A percentile compares a stretch with the other conserved stretches of the same genome.
These are phyloP conservation scores for Cathartes aura DNA, from an alignment of 2,113 vertebrate genomes.

Conservation along the genomic window DNA sequence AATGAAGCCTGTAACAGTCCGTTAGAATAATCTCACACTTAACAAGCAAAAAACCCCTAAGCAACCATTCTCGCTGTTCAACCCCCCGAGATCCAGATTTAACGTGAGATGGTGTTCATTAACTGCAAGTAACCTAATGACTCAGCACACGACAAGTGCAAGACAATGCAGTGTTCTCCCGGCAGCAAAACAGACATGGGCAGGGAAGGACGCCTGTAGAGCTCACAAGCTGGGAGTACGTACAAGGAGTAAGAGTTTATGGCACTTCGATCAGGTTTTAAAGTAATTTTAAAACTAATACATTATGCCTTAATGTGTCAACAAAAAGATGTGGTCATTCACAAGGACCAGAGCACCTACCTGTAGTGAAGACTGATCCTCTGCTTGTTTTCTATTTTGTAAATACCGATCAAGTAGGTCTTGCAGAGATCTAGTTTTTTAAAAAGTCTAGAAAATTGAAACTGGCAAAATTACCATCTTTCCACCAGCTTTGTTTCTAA, in stretches of 20 bases:
- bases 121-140: background rate
- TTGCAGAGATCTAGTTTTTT: background rate
- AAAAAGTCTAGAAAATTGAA: background rate
- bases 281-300: background rate
- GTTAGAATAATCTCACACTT: background rate
- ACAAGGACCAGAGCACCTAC: background rate
- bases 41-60: background rate
- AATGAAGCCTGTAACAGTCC: background rate
- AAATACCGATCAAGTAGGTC: background rate
- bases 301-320: background rate
- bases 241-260: background rate
- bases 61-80: background rate
- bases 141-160: background rate
- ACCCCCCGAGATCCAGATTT: background rate
- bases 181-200: background rate
- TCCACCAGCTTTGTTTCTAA: background rate
- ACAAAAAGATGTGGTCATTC: background rate
- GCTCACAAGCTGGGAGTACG: background rate
- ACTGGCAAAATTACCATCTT: background rate
- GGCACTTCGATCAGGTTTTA: background rate
- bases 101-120: background rate
- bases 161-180: background rate
- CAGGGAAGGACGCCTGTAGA: background rate
- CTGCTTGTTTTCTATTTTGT: background rate
- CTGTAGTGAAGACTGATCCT: background rate